Percentiles rank a stretch among this genome's conserved stretches.
phyloP scores from a whole-genome alignment of 1,140 invertebrate genomes.

The Halictus rubicundus region DNA sequence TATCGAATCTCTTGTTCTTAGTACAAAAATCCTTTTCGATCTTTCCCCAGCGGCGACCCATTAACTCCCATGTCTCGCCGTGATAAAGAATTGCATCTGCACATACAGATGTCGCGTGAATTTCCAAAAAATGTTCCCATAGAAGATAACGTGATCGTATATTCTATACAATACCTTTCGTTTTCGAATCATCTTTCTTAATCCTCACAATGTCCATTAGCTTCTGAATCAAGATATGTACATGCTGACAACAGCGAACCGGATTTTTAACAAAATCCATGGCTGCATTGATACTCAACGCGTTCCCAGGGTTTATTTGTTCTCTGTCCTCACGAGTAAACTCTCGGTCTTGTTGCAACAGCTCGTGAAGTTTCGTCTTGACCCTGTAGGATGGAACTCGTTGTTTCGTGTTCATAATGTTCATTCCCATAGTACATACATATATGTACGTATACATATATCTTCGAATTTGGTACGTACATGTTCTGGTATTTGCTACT shows the following conservation, averaged over 20 bases:
- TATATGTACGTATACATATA: too few relatives aligned
- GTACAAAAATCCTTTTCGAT: constrained; percentile 99
- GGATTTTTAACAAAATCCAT: constrained; percentile 98
- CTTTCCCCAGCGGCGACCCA: constrained; percentile 98
- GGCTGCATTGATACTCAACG: constrained; percentile 92
- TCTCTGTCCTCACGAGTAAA: constrained; percentile 92
- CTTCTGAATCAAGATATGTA: constrained; percentile 92
- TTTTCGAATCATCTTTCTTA: constrained; percentile 93
- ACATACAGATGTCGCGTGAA: not conserved
- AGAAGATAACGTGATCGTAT: not conserved
- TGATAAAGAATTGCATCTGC: constrained; percentile 95
- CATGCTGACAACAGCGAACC: constrained; percentile 94
- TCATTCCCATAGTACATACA: too few relatives aligned
- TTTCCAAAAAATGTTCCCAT: not conserved
- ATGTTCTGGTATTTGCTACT: constrained; percentile 97
- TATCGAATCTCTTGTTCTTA: constrained; percentile 96
- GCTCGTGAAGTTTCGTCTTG: constrained; percentile 95
- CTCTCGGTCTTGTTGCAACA: constrained; percentile 95
- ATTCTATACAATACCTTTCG: constrained; percentile 83
- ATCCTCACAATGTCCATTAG: constrained; percentile 92
- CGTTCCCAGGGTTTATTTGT: constrained; percentile 94
- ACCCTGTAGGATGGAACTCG: constrained; percentile 85
- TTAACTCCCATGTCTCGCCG: constrained; percentile 99
- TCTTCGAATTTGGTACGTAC: constrained; percentile 82
- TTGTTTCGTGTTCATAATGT: not conserved